These are phyloP conservation scores for Paralichthys olivaceus DNA, from an alignment of 2,113 vertebrate genomes.

Conservation along the genomic window DNA sequence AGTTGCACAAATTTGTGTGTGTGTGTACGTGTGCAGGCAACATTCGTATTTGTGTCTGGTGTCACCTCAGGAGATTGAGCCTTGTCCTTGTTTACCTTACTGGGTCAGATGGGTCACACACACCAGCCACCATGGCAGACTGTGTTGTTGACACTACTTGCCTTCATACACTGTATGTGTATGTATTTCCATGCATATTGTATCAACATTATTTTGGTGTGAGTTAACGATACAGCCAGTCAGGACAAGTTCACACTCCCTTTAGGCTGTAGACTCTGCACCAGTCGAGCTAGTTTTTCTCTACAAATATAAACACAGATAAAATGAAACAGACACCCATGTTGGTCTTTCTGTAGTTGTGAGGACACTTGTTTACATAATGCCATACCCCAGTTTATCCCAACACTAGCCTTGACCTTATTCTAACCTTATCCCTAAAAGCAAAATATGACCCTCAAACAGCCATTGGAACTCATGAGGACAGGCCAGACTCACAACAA, in stretches of 20 bases:
- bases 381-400: background rate
- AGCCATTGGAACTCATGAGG: background rate
- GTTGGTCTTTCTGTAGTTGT: background rate
- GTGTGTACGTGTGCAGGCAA: background rate
- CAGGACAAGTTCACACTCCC: constrained; percentile 60
- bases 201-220: constrained; percentile 8
- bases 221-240: constrained; percentile 60
- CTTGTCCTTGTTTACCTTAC: constrained; percentile 48
- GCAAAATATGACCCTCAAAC: background rate
- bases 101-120: constrained; percentile 51
- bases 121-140: constrained; percentile 27
- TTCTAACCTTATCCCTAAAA: background rate
- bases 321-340: constrained; percentile 38
- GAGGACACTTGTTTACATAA: background rate
- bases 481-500: background rate
- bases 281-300: constrained; percentile 73
- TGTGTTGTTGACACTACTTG: constrained; percentile 28
- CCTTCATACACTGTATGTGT: background rate
- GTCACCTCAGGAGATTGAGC: constrained; percentile 11
- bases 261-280: constrained; percentile 74
- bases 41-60: background rate
- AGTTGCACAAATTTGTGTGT: background rate
- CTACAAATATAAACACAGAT: constrained; percentile 70
- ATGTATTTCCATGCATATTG: constrained; percentile 8
- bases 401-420: background rate